Base-by-base conservation (phyloP, 1,140 invertebrate genomes). In the Sarcophaga bullata region DNA sequence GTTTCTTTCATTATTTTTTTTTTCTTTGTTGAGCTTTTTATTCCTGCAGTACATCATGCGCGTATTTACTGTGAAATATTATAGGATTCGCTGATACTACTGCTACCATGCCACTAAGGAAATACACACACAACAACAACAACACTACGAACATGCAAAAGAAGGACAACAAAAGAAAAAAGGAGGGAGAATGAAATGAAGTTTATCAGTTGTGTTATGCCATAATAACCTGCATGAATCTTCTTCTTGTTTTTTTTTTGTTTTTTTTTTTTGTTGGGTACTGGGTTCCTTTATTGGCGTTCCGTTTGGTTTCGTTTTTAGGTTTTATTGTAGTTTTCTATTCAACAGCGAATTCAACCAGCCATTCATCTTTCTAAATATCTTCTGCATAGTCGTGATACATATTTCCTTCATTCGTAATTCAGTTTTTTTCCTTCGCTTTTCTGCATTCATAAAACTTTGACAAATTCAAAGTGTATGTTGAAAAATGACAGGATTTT, bases 401-500 rank as follows among this genome's bases (percentile, higher is more conserved):
- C 73, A n/a, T 48, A 49, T 49, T 72, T 72, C 13, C 10, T 17
- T 25, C 17, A 25, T 72, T 25, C 37, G n/a, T 54, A 54, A 11
- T 72, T 72, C 17, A 49, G 0, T 19, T 49, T 76, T 50, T 72
- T 19, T 9, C n/a, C 19, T 17, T 50, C 17, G 73, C 73, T 76
- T 17, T 17, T 76, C 48, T 49, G 47, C 73, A 76, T 76, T 76
- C 73, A 76, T 76, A 76, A 76, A 76, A 76, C 73, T 76, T 76
- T 76, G 73, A 76, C 73, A 76, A 76, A 76, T 76, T 76, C 47
- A 76, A 76, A 76, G 73, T 76, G 73, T 76, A 76, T 76, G 73
- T 76, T 76, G 73, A 76, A 76, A 76, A 76, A 76, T 76, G 73
- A 76, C 73, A 76, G 73, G 73, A 76, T 76, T 76, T 76, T 76